phyloP scores from a whole-genome alignment of 2,797 vertebrate species.

The Sebastes oblongus region DNA sequence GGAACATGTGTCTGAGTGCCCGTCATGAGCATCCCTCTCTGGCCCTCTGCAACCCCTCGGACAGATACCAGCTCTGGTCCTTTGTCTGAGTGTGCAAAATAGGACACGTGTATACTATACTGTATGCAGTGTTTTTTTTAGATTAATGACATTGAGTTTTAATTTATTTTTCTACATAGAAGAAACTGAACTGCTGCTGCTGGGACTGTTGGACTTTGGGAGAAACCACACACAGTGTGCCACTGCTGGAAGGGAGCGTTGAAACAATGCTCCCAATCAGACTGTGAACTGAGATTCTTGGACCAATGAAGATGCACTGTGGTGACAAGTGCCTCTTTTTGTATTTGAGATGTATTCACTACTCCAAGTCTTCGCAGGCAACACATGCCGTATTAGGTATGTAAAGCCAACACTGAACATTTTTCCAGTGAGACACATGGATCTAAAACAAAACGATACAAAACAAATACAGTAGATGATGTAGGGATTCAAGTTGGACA shows the following conservation, averaged over 20 bases:
- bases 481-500: slow-evolving; percentile 8
- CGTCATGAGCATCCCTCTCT: slow-evolving; percentile 86
- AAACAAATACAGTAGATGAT: not conserved
- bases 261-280: slow-evolving; percentile 13
- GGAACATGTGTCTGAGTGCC: slow-evolving; percentile 90
- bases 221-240: slow-evolving; percentile 36
- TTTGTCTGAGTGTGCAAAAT: slow-evolving; percentile 81
- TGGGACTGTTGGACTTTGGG: slow-evolving; percentile 55
- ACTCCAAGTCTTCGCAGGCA: slow-evolving; percentile 3
- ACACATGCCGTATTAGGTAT: slow-evolving; percentile 12
- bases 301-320: slow-evolving; percentile 31
- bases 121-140: slow-evolving; percentile 46
- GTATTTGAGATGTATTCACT: slow-evolving; percentile 40
- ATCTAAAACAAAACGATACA: slow-evolving; percentile 3
- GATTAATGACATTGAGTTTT: slow-evolving; percentile 63
- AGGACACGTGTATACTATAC: slow-evolving; percentile 27
- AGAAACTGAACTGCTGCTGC: slow-evolving; percentile 69
- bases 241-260: slow-evolving; percentile 51
- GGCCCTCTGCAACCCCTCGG: slow-evolving; percentile 87
- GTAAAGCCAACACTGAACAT: slow-evolving; percentile 16
- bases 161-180: slow-evolving; percentile 84
- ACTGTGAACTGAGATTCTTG: slow-evolving; percentile 34
- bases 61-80: slow-evolving; percentile 92
- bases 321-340: slow-evolving; percentile 45
- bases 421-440: not conserved